A percentile compares a stretch with the other conserved stretches of the same genome.
phyloP scores from a whole-genome alignment of 2,113 vertebrate species.

The Synchiropus splendidus region DNA sequence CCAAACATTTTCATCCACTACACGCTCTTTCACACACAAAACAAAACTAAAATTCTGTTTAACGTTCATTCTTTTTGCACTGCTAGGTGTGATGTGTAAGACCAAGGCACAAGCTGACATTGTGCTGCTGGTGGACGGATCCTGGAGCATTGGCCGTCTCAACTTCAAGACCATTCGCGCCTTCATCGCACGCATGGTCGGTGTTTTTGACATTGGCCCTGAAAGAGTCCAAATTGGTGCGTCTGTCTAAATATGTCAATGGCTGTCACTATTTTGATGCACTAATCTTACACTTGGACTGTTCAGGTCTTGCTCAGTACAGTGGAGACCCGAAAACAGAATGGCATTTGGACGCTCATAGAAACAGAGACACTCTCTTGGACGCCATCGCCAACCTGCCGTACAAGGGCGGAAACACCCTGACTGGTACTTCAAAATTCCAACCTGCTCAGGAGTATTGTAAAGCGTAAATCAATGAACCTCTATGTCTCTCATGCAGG shows the following conservation, averaged over 20 bases:
- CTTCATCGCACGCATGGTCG: constrained; percentile 88
- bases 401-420: constrained; percentile 96
- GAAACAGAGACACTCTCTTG: constrained; percentile 74
- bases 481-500: constrained; percentile 56
- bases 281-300: constrained; percentile 11
- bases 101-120: constrained; percentile 93
- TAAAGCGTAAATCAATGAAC: background rate
- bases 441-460: background rate
- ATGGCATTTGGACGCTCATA: constrained; percentile 85
- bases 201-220: constrained; percentile 90
- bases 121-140: constrained; percentile 90
- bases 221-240: constrained; percentile 92
- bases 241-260: constrained; percentile 30
- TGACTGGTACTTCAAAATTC: constrained; percentile 73
- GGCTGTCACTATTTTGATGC: background rate
- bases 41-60: too few species aligned
- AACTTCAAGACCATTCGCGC: constrained; percentile 90
- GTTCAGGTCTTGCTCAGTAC: constrained; percentile 87
- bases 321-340: constrained; percentile 96
- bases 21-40: too few species aligned
- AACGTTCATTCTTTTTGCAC: constrained; percentile 29
- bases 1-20: too few species aligned
- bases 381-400: constrained; percentile 86
- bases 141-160: constrained; percentile 93
- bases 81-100: constrained; percentile 77